phyloP scores from a whole-genome alignment of 2,113 vertebrate species.

The Cynopterus brachyotis region DNA sequence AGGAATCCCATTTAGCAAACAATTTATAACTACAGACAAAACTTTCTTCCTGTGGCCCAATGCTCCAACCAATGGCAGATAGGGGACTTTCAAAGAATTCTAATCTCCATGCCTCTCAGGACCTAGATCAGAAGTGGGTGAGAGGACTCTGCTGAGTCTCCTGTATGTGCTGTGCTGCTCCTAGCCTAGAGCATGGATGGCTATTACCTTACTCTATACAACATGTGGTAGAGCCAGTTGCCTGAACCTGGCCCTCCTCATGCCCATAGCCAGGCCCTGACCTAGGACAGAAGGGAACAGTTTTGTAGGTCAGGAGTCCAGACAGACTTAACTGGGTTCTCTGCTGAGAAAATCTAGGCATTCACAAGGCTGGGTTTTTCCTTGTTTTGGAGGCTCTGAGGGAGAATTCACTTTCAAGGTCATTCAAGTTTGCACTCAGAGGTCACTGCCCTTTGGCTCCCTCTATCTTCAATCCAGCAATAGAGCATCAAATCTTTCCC shows the following conservation, averaged over 20 bases:
- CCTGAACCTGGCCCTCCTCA: not conserved
- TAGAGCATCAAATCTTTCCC: not conserved
- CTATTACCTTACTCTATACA: not conserved
- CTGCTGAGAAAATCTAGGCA: not conserved
- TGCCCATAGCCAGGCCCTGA: not conserved
- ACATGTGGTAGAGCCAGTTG: not conserved
- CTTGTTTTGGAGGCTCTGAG: not conserved
- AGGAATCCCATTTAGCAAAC: not conserved
- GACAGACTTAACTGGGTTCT: not conserved
- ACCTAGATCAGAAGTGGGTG: not conserved
- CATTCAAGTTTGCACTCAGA: not conserved
- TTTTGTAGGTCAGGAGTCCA: not conserved
- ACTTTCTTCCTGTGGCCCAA: not conserved
- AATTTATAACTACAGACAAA: not conserved
- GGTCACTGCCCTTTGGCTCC: not conserved
- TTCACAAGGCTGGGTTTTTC: not conserved
- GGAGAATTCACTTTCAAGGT: not conserved
- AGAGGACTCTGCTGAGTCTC: not conserved
- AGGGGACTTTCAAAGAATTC: not conserved
- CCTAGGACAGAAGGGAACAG: not conserved
- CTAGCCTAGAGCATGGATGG: not conserved
- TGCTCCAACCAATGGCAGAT: not conserved
- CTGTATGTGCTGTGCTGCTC: not conserved
- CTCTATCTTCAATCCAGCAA: not conserved
- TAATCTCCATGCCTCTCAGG: not conserved